phyloP scores from a whole-genome alignment of 1,140 invertebrate species.

The Monochamus saltuarius region DNA sequence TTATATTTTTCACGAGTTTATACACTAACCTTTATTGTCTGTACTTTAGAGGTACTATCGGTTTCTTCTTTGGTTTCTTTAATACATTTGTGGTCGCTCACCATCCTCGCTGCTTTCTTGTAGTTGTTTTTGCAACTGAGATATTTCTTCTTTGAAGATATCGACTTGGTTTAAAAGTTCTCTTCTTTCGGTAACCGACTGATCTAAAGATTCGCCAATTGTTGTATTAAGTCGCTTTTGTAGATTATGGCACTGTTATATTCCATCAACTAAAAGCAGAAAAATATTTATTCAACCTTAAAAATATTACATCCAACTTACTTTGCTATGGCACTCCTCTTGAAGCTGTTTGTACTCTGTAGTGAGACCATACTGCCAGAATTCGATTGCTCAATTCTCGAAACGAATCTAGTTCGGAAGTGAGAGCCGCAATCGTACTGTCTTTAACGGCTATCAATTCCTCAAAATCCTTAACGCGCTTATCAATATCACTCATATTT shows the following conservation, averaged over 20 bases:
- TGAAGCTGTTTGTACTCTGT: slow-evolving; percentile 57
- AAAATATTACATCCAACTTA: slow-evolving; percentile 14
- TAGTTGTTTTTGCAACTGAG: slow-evolving; percentile 56
- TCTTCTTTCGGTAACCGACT: slow-evolving; percentile 59
- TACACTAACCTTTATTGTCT: not conserved
- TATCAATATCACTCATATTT: slow-evolving; percentile 42
- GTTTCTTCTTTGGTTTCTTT: not conserved
- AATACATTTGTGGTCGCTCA: slow-evolving; percentile 25
- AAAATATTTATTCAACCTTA: not conserved
- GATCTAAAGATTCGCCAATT: slow-evolving; percentile 62
- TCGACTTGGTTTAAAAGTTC: slow-evolving; percentile 62
- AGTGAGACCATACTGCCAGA: slow-evolving; percentile 52
- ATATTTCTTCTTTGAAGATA: slow-evolving; percentile 62
- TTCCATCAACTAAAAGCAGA: slow-evolving; percentile 60
- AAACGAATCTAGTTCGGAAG: slow-evolving; percentile 52
- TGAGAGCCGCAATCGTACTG: slow-evolving; percentile 50
- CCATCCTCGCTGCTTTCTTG: slow-evolving; percentile 34
- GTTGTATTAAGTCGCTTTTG: slow-evolving; percentile 61
- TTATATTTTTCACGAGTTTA: not conserved
- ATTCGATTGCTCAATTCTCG: slow-evolving; percentile 41
- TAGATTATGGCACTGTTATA: slow-evolving; percentile 60
- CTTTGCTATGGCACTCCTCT: slow-evolving; percentile 53
- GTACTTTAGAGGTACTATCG: not conserved
- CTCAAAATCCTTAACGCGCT: slow-evolving; percentile 50
- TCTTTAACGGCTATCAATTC: slow-evolving; percentile 53